These are phyloP conservation scores for Stigmatopora nigra DNA, from an alignment of 2,113 vertebrate species.

Conservation along the genomic window DNA sequence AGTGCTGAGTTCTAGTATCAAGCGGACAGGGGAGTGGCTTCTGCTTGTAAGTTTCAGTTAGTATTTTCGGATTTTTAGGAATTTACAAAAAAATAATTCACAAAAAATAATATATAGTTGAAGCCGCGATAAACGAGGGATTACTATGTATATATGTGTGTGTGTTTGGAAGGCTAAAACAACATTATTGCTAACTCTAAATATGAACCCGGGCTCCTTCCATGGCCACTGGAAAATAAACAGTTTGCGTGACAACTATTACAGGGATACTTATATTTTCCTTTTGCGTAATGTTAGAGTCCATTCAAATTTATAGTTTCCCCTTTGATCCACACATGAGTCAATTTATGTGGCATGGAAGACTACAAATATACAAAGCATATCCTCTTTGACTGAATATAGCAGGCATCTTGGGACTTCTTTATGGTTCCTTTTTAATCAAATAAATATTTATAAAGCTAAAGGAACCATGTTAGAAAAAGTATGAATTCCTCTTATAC, in stretches of 20 bases:
- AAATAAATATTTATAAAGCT: no score
- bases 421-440: background rate
- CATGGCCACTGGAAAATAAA: background rate
- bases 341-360: background rate
- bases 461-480: no score
- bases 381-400: background rate
- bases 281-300: constrained; percentile 1
- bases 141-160: background rate
- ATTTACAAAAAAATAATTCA: no score
- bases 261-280: background rate
- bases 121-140: background rate
- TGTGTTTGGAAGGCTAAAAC: background rate
- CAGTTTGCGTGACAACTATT: background rate
- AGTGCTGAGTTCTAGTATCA: no score
- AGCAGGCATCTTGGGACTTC: background rate
- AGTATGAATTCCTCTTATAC: no score
- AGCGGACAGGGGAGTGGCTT: no score
- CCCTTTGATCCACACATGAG: background rate
- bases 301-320: background rate
- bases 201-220: background rate
- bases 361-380: background rate
- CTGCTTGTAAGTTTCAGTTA: no score
- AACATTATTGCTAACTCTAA: background rate
- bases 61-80: no score
- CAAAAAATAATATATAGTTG: no score